Evolutionary conservation across 2,888 invertebrate genomes (phyloP), one percentile per base, ranked within the genome.

Genomic region (Metopia argyrocephala): DNA sequence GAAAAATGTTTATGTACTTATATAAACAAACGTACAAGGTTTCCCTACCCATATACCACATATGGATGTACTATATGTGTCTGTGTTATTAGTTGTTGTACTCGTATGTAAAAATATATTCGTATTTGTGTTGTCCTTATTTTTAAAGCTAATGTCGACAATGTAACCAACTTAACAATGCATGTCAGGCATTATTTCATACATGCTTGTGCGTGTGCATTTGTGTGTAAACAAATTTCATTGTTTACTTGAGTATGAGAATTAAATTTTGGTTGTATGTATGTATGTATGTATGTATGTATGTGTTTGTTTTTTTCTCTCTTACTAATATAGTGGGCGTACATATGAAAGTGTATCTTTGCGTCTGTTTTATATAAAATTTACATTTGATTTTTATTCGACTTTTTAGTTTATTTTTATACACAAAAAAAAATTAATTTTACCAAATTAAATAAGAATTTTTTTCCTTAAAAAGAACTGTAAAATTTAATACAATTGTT

Each of bases 151-250:
- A 65, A 73, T 65, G 56, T 28, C 56, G 18, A 71, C 62, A 71
- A 52, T 62, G 71, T 62, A 65, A 57, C 73, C 64, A 73, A 57
- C 65, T 57, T 31, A 74, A 65, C 65, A 74, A 71, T 71, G 71
- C 48, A 65, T 65, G 65, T 31, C 71, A 65, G 56, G 48, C 46
- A 48, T 57, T 21, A 21, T 56, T 64, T 27, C 20, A 54, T 64
- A 52, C 4, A n/a, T 61, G 9, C 12, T 38, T 38, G 50, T 27
- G 25, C 18, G 12, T 38, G 31, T 59, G 31, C 28, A 15, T 45
- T 7, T 45, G 25, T 48, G 15, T 7, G 70, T 27, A 20, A 38
- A 38, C 9, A 6, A 9, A 38, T 38, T 38, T 15, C 38, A 12
- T 38, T 38, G 6, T 38, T 38, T 38, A 15, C 15, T 4, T 12